A percentile compares a stretch with the other conserved stretches of the same genome.
Conservation (phyloP, 1,140 invertebrate species). For the Tetragnatha versicolor region DNA sequence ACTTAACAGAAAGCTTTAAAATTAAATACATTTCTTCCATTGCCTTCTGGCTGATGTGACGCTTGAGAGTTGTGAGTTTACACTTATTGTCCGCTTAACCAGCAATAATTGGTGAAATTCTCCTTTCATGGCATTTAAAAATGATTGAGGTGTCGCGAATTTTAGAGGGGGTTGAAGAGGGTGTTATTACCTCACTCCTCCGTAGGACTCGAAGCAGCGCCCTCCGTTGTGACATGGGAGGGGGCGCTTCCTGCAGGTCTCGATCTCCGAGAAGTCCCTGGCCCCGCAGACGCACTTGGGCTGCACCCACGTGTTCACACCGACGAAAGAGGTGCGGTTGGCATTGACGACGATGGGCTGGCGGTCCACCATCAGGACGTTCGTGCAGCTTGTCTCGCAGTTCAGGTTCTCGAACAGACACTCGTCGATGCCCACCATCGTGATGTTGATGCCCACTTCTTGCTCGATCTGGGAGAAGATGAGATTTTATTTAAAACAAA, state of each 20-base stretch:
- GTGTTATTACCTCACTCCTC: conserved; percentile 53
- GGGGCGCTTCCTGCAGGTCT: conserved; percentile 82
- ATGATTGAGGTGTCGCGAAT: no score
- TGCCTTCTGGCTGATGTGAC: no score
- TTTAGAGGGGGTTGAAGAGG: no score
- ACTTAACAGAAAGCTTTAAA: no score
- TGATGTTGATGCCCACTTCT: conserved; percentile 92
- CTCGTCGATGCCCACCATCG: conserved; percentile 97
- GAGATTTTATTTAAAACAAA: no score
- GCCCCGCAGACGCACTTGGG: conserved; percentile 82
- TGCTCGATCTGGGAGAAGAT: conserved; percentile 74
- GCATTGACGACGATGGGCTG: conserved; percentile 95
- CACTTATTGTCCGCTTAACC: no score
- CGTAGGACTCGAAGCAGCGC: conserved; percentile 67
- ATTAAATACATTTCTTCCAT: no score
- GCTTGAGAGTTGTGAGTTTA: no score
- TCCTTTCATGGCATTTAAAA: no score
- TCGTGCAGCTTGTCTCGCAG: conserved; percentile 90
- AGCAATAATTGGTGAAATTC: no score
- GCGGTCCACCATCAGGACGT: conserved; percentile 85
- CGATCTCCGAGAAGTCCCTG: conserved; percentile 87
- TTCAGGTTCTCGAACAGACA: conserved; percentile 93
- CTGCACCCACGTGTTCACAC: conserved; percentile 82
- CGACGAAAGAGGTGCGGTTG: conserved; percentile 93
- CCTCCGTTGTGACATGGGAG: conserved; percentile 92